These are phyloP conservation scores for Tortricodes alternella DNA, from an alignment of 2,888 invertebrate genomes.

Conservation along the genomic window DNA sequence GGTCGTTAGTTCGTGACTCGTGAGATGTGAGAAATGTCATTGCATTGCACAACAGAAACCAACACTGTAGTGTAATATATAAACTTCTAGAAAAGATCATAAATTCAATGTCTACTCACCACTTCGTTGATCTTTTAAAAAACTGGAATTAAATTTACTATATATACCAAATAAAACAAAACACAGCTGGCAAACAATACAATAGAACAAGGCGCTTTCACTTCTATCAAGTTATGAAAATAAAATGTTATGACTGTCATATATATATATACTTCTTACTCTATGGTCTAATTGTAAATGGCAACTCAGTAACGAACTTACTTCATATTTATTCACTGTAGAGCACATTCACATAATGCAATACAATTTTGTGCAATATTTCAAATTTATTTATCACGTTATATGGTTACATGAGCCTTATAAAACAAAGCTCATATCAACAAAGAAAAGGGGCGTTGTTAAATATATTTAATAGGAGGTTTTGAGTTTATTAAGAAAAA, in stretches of 20 bases:
- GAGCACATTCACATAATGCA: neutral
- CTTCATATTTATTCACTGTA: neutral
- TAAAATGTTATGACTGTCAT: neutral
- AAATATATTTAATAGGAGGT: too few species aligned
- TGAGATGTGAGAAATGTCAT: conserved; percentile 4
- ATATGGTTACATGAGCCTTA: too few species aligned
- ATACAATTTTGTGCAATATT: too few species aligned
- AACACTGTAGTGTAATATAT: neutral
- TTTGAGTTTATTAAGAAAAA: too few species aligned
- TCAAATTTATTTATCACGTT: too few species aligned
- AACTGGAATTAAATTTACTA: conserved; percentile 8
- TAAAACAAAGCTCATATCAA: too few species aligned
- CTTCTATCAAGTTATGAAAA: neutral
- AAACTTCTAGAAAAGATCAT: neutral
- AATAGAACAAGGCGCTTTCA: neutral
- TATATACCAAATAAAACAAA: conserved; percentile 16
- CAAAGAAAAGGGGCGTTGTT: too few species aligned
- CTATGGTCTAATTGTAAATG: neutral
- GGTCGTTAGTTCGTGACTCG: neutral
- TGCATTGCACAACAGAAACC: conserved; percentile 13
- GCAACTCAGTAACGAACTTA: neutral
- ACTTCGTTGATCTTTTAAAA: conserved; percentile 7
- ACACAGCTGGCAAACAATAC: conserved; percentile 26
- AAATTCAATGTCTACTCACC: neutral
- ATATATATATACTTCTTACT: neutral